phyloP scores from a whole-genome alignment of 2,113 vertebrate genomes.

The Mormoops blainvillei region DNA sequence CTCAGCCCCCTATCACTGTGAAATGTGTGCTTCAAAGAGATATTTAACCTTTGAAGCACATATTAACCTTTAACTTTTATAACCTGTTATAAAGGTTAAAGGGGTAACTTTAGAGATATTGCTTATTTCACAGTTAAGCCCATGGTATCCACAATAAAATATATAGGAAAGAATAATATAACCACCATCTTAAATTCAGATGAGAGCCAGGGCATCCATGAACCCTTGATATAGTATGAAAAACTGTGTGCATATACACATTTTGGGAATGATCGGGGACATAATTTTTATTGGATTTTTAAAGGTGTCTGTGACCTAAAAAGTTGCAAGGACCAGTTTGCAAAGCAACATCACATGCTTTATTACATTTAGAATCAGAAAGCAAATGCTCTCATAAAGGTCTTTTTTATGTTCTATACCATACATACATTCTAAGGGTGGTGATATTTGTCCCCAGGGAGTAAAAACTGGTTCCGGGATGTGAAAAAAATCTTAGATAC shows the following conservation, averaged over 20 bases:
- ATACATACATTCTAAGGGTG: background rate
- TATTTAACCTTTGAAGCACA: too few relatives aligned
- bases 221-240: background rate
- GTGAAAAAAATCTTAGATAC: background rate
- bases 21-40: background rate
- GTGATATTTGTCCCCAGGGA: background rate
- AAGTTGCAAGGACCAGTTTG: background rate
- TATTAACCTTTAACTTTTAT: too few relatives aligned
- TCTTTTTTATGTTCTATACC: background rate
- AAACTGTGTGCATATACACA: background rate
- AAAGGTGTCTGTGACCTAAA: background rate
- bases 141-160: background rate
- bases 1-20: background rate
- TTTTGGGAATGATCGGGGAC: background rate
- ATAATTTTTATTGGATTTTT: conserved; percentile 11
- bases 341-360: background rate
- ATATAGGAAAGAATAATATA: background rate
- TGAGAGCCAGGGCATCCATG: background rate
- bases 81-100: conserved; percentile 12
- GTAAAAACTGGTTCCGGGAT: background rate
- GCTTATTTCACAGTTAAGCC: background rate
- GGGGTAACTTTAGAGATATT: background rate
- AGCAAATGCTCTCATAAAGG: background rate
- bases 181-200: background rate
- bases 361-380: conserved; percentile 10